phyloP scores from a whole-genome alignment of 2,113 vertebrate species.

The Gobiocypris rarus region DNA sequence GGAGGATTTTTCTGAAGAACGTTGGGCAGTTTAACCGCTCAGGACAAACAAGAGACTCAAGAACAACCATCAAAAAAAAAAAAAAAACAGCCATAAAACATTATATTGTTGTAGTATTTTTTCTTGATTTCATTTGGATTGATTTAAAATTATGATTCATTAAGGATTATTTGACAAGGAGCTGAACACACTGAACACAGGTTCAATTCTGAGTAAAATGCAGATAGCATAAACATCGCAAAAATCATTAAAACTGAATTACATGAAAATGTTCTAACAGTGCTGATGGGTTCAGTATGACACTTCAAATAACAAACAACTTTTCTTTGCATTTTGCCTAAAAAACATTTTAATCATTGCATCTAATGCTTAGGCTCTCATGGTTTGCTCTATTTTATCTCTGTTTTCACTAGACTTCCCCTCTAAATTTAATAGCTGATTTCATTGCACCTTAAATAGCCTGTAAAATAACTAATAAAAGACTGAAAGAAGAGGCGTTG shows the following conservation, averaged over 20 bases:
- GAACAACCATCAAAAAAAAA: no score
- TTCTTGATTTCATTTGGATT: neutral
- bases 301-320: neutral
- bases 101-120: neutral
- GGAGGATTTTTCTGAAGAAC: no score
- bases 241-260: no score
- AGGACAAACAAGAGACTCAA: no score
- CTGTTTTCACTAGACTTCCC: conserved; percentile 9
- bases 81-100: no score
- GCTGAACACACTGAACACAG: neutral
- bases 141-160: neutral
- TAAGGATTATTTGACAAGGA: neutral
- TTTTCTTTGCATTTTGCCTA: neutral
- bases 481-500: neutral
- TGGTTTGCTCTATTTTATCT: neutral
- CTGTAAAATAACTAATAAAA: neutral
- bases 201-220: no score
- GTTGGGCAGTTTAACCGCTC: no score
- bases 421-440: neutral
- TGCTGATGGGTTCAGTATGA: neutral
- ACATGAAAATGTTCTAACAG: neutral
- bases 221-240: no score
- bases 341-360: no score
- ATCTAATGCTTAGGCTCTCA: neutral
- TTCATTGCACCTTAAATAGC: neutral